A percentile compares a stretch with the other conserved stretches of the same genome.
These are phyloP conservation scores for Coregonus clupeaformis DNA, from an alignment of 2,113 vertebrate genomes.

Conservation along the genomic window DNA sequence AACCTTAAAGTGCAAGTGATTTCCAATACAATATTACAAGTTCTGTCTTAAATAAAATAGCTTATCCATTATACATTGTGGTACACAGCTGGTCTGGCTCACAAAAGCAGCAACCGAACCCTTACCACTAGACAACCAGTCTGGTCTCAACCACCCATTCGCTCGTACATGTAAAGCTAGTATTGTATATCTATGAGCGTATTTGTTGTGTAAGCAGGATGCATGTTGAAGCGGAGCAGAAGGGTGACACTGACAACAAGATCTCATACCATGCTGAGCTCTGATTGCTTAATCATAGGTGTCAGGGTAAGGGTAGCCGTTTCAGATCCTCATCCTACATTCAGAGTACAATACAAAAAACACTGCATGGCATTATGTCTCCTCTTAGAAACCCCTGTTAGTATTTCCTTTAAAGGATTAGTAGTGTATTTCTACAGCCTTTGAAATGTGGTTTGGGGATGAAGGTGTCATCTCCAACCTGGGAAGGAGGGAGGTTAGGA, in stretches of 20 bases:
- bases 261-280: constrained; percentile 18
- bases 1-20: constrained; percentile 26
- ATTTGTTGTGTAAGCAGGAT: background rate
- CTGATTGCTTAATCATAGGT: constrained; percentile 1
- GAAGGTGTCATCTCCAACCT: background rate
- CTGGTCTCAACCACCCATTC: background rate
- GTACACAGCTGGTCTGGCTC: background rate
- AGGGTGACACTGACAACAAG: constrained; percentile 17
- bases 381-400: background rate
- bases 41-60: background rate
- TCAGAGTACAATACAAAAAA: constrained; percentile 15
- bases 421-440: background rate
- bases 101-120: background rate
- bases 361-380: background rate
- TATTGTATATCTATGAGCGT: background rate
- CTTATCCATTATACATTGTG: background rate
- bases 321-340: constrained; percentile 19
- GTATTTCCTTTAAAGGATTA: constrained; percentile 17
- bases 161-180: background rate
- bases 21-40: constrained; percentile 11
- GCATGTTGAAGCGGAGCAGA: background rate
- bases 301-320: constrained; percentile 1
- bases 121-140: constrained; percentile 10
- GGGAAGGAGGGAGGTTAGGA: constrained; percentile 13
- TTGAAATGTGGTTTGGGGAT: no score